Base-by-base conservation (phyloP, 2,797 vertebrate species). In the Peromyscus aztecus region DNA sequence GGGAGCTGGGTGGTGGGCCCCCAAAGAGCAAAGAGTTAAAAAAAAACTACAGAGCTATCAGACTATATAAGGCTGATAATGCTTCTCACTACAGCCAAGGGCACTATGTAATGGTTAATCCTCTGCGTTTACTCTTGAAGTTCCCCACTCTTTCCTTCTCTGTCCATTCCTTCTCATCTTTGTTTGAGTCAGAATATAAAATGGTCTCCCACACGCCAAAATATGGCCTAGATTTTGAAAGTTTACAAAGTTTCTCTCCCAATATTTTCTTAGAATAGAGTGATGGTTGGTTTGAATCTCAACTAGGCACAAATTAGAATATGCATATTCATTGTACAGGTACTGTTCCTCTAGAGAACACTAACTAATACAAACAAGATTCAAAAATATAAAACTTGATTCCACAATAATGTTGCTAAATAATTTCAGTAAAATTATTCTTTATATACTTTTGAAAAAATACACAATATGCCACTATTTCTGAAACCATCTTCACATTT, bases 371-470 rank as follows among this genome's bases (percentile, higher is more conserved):
- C 9, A 43, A 43, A 43, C 16, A 31, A 43, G 13, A 37, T 16
- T 6, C 55, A 76, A 49, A 52, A 93, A 80, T 76, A 76, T 17
- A 3, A 75, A 94, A 93, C 67, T 80, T 63, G 43, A 2, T 11
- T 69, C 2, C 77, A 55, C 14, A 52, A 2, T 76, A 87, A 69
- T 76, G 80, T 40, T 6, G 4, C 6, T 85, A 91, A 61, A 10
- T 27, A 78, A 94, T 71, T 91, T 52, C 10, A 93, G 63, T 90
- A 63, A 63, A 75, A 82, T 69, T 77, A n/a, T 65, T 63, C 87
- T 77, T 31, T 65, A 46, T 46, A 31, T 46, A 21, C 34, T 19
- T 40, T 55, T 80, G 23, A 4, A 63, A 83, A 63, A 83, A 29
- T 12, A 63, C 40, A 65, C 27, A 61, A 21, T 21, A 6, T 84